Conservation (phyloP, 2,888 invertebrate species). For the Sinelater perroti region DNA sequence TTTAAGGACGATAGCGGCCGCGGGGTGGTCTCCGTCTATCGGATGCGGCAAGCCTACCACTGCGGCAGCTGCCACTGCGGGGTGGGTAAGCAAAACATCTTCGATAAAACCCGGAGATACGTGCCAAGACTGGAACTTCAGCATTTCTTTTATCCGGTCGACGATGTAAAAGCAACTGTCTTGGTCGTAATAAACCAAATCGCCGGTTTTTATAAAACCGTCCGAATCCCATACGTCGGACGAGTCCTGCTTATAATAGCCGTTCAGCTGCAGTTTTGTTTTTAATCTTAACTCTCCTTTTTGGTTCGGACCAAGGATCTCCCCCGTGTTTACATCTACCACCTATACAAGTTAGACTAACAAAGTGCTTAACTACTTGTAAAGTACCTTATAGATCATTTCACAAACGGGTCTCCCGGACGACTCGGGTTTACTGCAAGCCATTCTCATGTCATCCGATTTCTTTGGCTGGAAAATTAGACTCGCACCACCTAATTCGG, state of each 20-base stretch:
- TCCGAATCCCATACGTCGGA: constrained; percentile 56
- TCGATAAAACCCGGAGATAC: constrained; percentile 43
- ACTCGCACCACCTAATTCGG: constrained; percentile 46
- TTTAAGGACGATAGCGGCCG: constrained; percentile 32
- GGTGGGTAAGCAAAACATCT: constrained; percentile 41
- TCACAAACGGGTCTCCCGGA: constrained; percentile 44
- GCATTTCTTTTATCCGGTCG: constrained; percentile 64
- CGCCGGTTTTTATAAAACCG: constrained; percentile 65
- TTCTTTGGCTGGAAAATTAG: neutral
- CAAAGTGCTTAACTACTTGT: neutral
- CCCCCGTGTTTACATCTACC: constrained; percentile 59
- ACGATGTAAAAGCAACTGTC: constrained; percentile 62
- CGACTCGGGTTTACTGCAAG: neutral
- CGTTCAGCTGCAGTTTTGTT: constrained; percentile 53
- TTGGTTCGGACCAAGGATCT: constrained; percentile 60
- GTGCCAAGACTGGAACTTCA: constrained; percentile 47
- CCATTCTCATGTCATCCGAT: neutral
- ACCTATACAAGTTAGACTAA: constrained; percentile 52
- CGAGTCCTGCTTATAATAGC: constrained; percentile 62
- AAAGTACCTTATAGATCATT: constrained; percentile 49
- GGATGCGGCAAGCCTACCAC: constrained; percentile 45
- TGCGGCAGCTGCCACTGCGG: constrained; percentile 38
- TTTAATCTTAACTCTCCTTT: constrained; percentile 65
- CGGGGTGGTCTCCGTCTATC: constrained; percentile 45
- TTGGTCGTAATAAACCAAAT: constrained; percentile 64